phyloP scores from a whole-genome alignment of 2,113 vertebrate species.

The Artemisiospiza belli region DNA sequence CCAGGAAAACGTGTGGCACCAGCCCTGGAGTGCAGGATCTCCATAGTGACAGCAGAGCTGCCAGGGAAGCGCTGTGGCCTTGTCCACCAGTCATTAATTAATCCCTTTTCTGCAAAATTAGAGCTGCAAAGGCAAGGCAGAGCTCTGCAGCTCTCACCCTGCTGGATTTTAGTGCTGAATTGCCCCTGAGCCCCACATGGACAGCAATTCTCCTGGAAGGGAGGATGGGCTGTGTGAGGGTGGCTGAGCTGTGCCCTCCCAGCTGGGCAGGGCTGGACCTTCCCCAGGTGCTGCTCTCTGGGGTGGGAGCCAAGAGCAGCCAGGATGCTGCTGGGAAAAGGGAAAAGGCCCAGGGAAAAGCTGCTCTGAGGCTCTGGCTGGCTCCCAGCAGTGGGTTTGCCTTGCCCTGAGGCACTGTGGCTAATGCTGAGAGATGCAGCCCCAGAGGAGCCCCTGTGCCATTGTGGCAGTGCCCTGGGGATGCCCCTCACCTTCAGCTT shows the following conservation, averaged over 20 bases:
- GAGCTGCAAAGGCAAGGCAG: not conserved
- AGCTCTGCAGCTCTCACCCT: not conserved
- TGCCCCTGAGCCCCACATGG: not conserved
- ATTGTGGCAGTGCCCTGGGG: not conserved
- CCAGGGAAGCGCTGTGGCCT: not conserved
- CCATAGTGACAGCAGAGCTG: conserved; percentile 10
- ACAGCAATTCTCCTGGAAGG: not conserved
- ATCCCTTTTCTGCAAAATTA: not conserved
- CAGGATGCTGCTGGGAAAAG: not conserved
- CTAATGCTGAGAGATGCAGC: not conserved
- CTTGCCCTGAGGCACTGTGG: not conserved
- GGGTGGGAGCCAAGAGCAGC: not conserved
- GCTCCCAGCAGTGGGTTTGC: not conserved
- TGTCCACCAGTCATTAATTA: conserved; percentile 37
- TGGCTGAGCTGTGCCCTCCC: not conserved
- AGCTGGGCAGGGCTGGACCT: not conserved
- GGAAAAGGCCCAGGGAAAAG: not conserved
- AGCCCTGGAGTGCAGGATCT: not conserved
- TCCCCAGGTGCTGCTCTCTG: not conserved
- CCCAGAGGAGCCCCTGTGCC: not conserved
- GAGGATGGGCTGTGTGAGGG: not conserved
- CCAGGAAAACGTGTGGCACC: not conserved
- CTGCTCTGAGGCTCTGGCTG: not conserved
- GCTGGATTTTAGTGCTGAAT: not conserved
- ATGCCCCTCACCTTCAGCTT: not conserved